These are phyloP conservation scores for Nyctereutes procyonoides DNA, from an alignment of 2,113 vertebrate species.

Conservation along the genomic window DNA sequence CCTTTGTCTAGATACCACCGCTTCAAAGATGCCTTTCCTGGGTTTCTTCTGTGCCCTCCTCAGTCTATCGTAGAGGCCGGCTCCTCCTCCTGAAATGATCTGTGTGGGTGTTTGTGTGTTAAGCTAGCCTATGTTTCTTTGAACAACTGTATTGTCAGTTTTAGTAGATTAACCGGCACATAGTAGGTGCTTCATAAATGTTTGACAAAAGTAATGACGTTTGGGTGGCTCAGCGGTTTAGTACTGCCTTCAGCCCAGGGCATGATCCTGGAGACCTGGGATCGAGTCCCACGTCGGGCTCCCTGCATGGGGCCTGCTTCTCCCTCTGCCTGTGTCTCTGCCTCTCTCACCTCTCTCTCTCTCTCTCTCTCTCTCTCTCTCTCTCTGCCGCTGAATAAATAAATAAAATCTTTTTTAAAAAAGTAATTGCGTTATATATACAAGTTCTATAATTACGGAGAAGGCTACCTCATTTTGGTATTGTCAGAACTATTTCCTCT, in stretches of 20 bases:
- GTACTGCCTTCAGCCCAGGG: no score
- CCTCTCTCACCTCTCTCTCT: no score
- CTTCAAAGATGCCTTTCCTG: background rate
- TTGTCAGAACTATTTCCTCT: slow-evolving; percentile 36
- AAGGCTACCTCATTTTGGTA: slow-evolving; percentile 35
- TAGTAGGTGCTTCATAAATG: background rate
- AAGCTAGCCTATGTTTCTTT: background rate
- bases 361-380: no score
- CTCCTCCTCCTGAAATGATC: background rate
- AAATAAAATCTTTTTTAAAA: no score
- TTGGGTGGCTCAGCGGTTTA: no score
- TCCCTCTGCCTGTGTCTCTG: no score
- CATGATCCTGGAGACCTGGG: no score
- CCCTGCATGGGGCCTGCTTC: no score
- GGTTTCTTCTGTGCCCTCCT: background rate
- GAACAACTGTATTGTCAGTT: background rate
- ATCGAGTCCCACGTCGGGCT: no score
- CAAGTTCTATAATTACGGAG: slow-evolving; percentile 19
- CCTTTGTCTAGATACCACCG: background rate
- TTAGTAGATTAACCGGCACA: background rate
- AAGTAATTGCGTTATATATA: no score
- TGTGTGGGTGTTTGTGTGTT: background rate
- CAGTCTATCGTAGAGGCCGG: background rate
- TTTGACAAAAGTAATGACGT: background rate
- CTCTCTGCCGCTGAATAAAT: no score